phyloP scores from a whole-genome alignment of 2,888 invertebrate species.

The Sarcophaga carnaria region DNA sequence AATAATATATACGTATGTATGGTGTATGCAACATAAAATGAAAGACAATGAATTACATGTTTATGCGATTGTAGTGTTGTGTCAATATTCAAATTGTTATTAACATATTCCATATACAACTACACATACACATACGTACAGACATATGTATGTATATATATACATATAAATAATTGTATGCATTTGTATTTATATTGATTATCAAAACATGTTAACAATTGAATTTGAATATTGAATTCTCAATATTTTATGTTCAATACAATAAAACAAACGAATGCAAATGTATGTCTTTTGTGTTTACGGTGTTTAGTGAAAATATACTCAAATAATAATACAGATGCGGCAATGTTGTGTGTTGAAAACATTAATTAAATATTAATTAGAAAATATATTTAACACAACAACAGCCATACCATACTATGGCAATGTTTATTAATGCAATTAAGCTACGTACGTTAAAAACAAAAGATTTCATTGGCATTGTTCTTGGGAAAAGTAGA shows the following conservation, averaged over 20 bases:
- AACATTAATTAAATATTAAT: background rate
- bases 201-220: constrained; percentile 9
- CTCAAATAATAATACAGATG: background rate
- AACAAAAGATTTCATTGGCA: background rate
- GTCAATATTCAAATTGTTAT: constrained; percentile 51
- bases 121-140: background rate
- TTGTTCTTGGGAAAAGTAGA: no score
- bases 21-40: background rate
- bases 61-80: constrained; percentile 13
- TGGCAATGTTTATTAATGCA: background rate
- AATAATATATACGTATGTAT: constrained; percentile 31
- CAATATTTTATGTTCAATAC: background rate
- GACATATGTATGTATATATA: background rate
- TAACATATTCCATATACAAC: constrained; percentile 43
- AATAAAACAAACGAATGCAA: background rate
- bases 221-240: constrained; percentile 22
- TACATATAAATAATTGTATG: background rate
- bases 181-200: constrained; percentile 2
- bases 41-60: background rate
- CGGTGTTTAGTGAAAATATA: no score
- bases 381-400: background rate
- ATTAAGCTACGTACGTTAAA: background rate
- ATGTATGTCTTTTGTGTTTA: background rate
- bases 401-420: background rate
- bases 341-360: background rate